These are phyloP conservation scores for Columba janthina DNA, from an alignment of 2,113 vertebrate species.

Conservation along the genomic window DNA sequence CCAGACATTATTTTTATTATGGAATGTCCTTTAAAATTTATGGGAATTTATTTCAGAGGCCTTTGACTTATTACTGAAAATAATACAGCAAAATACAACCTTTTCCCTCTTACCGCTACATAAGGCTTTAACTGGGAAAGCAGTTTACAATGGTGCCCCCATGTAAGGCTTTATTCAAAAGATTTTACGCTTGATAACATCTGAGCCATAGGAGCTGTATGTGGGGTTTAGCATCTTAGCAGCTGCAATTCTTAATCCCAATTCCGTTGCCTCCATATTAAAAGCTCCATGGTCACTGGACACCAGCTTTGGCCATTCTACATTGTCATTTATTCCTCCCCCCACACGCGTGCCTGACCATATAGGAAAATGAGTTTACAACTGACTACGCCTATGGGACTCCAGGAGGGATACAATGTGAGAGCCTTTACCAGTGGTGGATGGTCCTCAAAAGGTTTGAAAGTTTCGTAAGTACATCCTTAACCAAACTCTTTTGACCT, in stretches of 20 bases:
- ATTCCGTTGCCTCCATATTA: constrained; percentile 73
- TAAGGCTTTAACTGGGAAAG: constrained; percentile 70
- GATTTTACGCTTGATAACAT: constrained; percentile 70
- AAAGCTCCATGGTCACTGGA: constrained; percentile 65
- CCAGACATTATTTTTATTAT: constrained; percentile 66
- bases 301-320: constrained; percentile 23
- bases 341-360: constrained; percentile 26
- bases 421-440: constrained; percentile 13
- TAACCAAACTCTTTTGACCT: constrained; percentile 69
- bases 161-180: constrained; percentile 70
- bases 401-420: background rate
- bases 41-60: constrained; percentile 71
- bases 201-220: constrained; percentile 58
- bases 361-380: constrained; percentile 47
- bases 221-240: constrained; percentile 71
- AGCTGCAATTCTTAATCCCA: constrained; percentile 73
- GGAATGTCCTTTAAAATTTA: constrained; percentile 70
- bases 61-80: constrained; percentile 72
- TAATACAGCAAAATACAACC: constrained; percentile 62
- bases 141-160: constrained; percentile 66
- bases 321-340: constrained; percentile 60
- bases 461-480: constrained; percentile 66
- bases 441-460: constrained; percentile 43
- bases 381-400: background rate
- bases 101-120: constrained; percentile 43